Percentiles rank a stretch among this genome's conserved stretches.
Conservation (phyloP, 2,113 vertebrate species). For the Hystrix brachyura region DNA sequence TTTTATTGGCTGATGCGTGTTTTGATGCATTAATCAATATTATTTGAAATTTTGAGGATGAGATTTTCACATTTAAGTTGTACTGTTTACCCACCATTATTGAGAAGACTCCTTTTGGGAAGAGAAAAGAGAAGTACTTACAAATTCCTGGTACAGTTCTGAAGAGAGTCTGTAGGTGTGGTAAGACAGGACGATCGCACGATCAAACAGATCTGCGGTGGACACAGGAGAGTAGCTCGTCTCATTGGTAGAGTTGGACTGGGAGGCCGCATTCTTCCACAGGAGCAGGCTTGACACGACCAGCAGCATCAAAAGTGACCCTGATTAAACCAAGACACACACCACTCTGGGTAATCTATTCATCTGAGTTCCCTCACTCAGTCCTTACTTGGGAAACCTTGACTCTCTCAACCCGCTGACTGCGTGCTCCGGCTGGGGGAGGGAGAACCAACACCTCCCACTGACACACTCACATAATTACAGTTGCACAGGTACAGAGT, state of each 20-base stretch:
- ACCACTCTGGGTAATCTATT: background rate
- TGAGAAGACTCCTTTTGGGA: background rate
- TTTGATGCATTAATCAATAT: background rate
- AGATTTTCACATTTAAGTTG: background rate
- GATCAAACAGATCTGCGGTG: background rate
- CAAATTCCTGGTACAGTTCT: background rate
- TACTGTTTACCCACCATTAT: background rate
- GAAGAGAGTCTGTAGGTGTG: background rate
- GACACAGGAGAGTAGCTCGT: fast-evolving
- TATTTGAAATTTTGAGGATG: background rate
- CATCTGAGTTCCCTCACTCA: background rate
- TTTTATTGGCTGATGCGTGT: background rate
- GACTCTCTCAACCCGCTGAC: background rate
- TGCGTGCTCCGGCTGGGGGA: fast-evolving
- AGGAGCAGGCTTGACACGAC: background rate
- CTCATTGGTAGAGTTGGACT: background rate
- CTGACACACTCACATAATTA: background rate
- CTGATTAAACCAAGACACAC: background rate
- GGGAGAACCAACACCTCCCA: background rate
- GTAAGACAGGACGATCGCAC: background rate
- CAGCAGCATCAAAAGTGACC: background rate
- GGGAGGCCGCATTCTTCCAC: background rate
- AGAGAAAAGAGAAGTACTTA: background rate
- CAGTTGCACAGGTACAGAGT: background rate
- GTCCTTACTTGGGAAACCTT: background rate